These are phyloP conservation scores for Alosa alosa DNA, from an alignment of 2,113 vertebrate genomes.

Conservation along the genomic window DNA sequence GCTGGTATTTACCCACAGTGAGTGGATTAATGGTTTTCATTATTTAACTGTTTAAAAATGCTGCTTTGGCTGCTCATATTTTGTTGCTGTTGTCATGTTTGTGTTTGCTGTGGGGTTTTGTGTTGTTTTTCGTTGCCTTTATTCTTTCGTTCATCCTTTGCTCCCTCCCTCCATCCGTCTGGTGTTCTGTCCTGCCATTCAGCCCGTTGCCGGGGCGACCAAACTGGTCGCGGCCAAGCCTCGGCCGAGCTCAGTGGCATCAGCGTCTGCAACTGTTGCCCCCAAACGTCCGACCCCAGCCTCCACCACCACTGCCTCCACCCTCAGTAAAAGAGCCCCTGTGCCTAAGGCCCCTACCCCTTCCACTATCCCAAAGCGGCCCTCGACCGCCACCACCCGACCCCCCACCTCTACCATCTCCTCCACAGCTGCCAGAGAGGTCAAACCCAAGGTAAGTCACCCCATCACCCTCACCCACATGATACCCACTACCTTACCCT, in stretches of 20 bases:
- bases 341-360: constrained; percentile 66
- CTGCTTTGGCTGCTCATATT: constrained; percentile 49
- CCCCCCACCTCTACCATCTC: constrained; percentile 44
- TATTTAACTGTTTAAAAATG: constrained; percentile 39
- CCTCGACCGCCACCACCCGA: constrained; percentile 54
- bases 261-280: constrained; percentile 54
- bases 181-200: constrained; percentile 53
- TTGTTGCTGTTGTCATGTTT: constrained; percentile 49
- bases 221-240: constrained; percentile 75
- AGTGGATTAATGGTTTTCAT: constrained; percentile 29
- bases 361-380: constrained; percentile 62
- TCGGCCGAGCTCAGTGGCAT: constrained; percentile 59
- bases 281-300: constrained; percentile 73
- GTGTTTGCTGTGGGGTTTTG: constrained; percentile 61
- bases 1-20: neutral
- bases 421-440: constrained; percentile 58
- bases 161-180: constrained; percentile 57
- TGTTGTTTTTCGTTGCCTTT: constrained; percentile 42
- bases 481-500: neutral
- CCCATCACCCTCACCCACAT: neutral
- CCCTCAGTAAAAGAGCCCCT: constrained; percentile 78
- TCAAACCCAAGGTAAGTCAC: constrained; percentile 84
- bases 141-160: constrained; percentile 44
- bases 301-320: constrained; percentile 52
- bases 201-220: constrained; percentile 71